Evolutionary conservation across 2,797 vertebrate species (phyloP), one percentile per base, ranked within the genome.

Genomic region (Cetoscarus ocellatus): DNA sequence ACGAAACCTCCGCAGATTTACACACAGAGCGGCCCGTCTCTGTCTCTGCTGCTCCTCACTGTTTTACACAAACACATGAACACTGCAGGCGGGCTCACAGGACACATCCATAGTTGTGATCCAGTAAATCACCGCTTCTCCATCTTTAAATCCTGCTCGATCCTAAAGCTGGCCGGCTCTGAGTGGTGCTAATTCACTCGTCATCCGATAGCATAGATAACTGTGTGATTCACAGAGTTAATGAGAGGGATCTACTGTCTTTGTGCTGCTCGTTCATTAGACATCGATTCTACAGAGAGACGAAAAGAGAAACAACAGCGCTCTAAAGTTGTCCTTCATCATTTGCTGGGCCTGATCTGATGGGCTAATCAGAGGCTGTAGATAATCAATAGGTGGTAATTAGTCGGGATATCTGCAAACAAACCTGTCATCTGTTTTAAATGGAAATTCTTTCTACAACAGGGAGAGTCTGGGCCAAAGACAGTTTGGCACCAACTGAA

Each of bases 1-100:
- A 51, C 18, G 19, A 83, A 84, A 79, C 69, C 61, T 56, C 54
- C 8, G 1, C 67, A 80, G 75, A 86, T 86, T 88, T 86, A 89
- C 79, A 75, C 67, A 10, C 67, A 59, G 56, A 56, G 3, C 44
- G 54, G 60, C 11, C 9, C 36, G 36, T 66, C 67, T 68, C 60
- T 62, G 65, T 69, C 52, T 56, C 52, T 15, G 36, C 10, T 3
- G 50, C 80, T 65, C 13, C 64, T 50, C 57, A 67, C 61, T 35
- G 36, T 45, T 53, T 35, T n/a, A 49, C 60, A 67, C 40, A 52
- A 74, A 42, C 61, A 73, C 45, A 59, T 40, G 59, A 42, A 49
- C 44, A 8, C 45, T 10, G 60, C 49, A n/a, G 35, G 57, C 66
- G 59, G 60, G 66, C 73, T 60, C 39, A 10, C 69, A 61, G 70